Conservation (phyloP, 1,140 invertebrate genomes). For the Drosophila azteca region DNA sequence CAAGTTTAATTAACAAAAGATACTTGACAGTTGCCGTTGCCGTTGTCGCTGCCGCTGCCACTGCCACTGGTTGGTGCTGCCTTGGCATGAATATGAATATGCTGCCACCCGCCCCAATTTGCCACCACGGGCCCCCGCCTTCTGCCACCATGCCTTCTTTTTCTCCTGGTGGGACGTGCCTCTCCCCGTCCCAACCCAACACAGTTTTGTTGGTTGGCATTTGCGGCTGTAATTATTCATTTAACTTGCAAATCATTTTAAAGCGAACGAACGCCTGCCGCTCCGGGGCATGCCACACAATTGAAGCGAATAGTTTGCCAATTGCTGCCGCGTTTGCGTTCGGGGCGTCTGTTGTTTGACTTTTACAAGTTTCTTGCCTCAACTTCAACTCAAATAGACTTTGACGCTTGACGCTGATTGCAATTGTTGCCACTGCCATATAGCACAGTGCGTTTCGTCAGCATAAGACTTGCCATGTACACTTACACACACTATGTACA, state of each 20-base stretch:
- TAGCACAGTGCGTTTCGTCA: constrained; percentile 22
- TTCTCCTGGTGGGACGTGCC: neutral
- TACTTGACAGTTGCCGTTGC: constrained; percentile 72
- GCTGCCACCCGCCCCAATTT: constrained; percentile 8
- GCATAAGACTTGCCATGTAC: neutral
- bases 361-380: constrained; percentile 67
- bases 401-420: constrained; percentile 79
- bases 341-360: constrained; percentile 60
- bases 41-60: neutral
- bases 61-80: constrained; percentile 18
- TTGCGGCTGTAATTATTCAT: constrained; percentile 80
- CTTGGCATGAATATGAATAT: constrained; percentile 68
- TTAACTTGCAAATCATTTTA: constrained; percentile 80
- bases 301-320: constrained; percentile 78
- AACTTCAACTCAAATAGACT: constrained; percentile 75
- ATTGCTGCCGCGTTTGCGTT: constrained; percentile 54
- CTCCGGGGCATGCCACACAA: constrained; percentile 48
- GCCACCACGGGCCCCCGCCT: neutral
- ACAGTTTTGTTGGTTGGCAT: constrained; percentile 21
- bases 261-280: constrained; percentile 32
- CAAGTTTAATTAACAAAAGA: constrained; percentile 83
- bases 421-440: constrained; percentile 56
- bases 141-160: neutral
- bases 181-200: too few species aligned
- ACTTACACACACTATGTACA: neutral